These are phyloP conservation scores for Zeus faber DNA, from an alignment of 2,113 vertebrate genomes.

Conservation along the genomic window DNA sequence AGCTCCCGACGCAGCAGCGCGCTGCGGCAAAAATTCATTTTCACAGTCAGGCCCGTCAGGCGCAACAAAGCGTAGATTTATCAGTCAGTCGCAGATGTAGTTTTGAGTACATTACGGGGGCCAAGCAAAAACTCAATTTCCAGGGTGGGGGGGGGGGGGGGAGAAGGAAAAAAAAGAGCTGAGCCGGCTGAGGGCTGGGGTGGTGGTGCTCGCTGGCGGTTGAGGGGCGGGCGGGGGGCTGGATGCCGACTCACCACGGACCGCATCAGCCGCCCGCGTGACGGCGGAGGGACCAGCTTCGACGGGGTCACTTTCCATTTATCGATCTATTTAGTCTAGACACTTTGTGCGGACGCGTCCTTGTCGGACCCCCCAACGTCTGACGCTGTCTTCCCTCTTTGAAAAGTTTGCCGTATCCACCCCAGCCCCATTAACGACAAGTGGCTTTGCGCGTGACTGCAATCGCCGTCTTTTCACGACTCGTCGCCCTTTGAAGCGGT, in stretches of 20 bases:
- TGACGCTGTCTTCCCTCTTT: too few species aligned
- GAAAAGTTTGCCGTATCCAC: too few species aligned
- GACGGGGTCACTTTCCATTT: too few species aligned
- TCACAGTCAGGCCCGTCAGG: slow-evolving; percentile 53
- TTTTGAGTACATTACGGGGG: slow-evolving; percentile 62
- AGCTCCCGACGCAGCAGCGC: slow-evolving; percentile 49
- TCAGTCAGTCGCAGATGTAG: slow-evolving; percentile 67
- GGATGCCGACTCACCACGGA: slow-evolving; percentile 61
- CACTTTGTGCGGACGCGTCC: too few species aligned
- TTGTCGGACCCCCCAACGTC: too few species aligned
- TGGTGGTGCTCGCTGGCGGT: too few species aligned
- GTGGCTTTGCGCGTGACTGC: too few species aligned
- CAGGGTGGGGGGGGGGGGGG: slow-evolving; percentile 43
- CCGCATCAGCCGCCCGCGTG: slow-evolving; percentile 39
- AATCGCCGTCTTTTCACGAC: too few species aligned
- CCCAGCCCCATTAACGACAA: too few species aligned
- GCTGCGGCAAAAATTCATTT: slow-evolving; percentile 50
- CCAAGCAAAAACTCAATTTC: slow-evolving; percentile 64
- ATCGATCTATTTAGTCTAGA: too few species aligned
- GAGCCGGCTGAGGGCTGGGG: slow-evolving; percentile 52
- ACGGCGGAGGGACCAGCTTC: too few species aligned
- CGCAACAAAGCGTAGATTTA: slow-evolving; percentile 62
- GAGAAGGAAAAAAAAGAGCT: slow-evolving; percentile 45
- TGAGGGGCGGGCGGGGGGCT: neutral
- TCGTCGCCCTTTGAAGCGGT: too few species aligned